Evolutionary conservation across 1,140 invertebrate species (phyloP).

Genomic region (Eufriesea mexicana): DNA sequence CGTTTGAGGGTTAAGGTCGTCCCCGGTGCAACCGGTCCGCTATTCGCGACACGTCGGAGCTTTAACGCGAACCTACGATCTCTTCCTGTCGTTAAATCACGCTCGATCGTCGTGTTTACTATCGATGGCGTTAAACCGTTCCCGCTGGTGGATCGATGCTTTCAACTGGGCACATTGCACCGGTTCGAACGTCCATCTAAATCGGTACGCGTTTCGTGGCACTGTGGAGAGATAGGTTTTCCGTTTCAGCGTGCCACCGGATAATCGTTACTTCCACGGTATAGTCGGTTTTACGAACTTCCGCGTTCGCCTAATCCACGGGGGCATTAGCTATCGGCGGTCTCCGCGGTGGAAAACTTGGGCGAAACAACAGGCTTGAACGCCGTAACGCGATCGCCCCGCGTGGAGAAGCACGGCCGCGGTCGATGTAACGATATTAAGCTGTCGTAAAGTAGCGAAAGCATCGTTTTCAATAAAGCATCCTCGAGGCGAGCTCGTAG

Average conservation of each 20-base stretch:
- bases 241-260: not conserved
- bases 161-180: not conserved
- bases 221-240: not conserved
- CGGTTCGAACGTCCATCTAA: not conserved
- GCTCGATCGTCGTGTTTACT: constrained; percentile 1
- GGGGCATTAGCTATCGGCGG: too few relatives aligned
- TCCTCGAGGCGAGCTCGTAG: not conserved
- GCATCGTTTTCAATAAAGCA: not conserved
- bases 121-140: not conserved
- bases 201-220: not conserved
- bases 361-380: too few relatives aligned
- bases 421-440: too few relatives aligned
- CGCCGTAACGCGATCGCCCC: too few relatives aligned
- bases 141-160: not conserved
- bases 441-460: not conserved
- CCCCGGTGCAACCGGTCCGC: constrained; percentile 38
- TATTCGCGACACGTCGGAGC: constrained; percentile 35
- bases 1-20: constrained; percentile 61
- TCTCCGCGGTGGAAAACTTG: too few relatives aligned
- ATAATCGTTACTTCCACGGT: not conserved
- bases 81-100: constrained; percentile 9
- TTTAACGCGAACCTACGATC: not conserved
- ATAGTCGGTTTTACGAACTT: too few relatives aligned
- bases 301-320: not conserved
- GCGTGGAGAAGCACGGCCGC: too few relatives aligned